Conservation (phyloP, 2,797 vertebrate species). For the Enteromius unitaeniatus region DNA sequence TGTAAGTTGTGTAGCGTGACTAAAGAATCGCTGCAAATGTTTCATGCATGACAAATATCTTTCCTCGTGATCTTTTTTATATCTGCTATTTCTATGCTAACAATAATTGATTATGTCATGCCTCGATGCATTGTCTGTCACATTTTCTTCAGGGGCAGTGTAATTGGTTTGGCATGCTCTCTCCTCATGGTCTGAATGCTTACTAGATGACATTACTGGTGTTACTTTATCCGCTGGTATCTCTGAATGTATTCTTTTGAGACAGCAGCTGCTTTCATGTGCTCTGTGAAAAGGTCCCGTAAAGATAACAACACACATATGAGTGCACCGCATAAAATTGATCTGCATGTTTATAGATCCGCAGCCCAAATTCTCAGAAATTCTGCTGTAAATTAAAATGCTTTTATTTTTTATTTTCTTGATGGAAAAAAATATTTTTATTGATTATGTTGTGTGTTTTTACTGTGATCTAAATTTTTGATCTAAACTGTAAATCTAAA, state of each 20-base stretch:
- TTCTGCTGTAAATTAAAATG: not conserved
- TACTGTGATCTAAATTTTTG: not conserved
- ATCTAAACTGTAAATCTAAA: too few relatives aligned
- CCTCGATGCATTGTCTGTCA: slow-evolving; percentile 45
- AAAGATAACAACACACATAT: not conserved
- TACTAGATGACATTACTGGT: slow-evolving; percentile 38
- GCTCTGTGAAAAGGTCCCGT: not conserved
- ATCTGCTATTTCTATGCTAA: slow-evolving; percentile 47
- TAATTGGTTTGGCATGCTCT: slow-evolving; percentile 51
- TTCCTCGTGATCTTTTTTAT: slow-evolving; percentile 32
- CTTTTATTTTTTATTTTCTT: not conserved
- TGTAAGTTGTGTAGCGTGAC: slow-evolving; percentile 36
- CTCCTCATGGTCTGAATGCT: slow-evolving; percentile 29
- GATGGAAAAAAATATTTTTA: not conserved
- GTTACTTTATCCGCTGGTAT: slow-evolving; percentile 35
- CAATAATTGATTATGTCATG: slow-evolving; percentile 48
- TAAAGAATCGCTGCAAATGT: slow-evolving; percentile 35
- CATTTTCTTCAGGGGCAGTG: slow-evolving; percentile 29
- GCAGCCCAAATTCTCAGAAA: not conserved
- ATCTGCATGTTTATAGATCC: not conserved
- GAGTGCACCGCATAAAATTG: not conserved
- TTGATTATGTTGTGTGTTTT: not conserved
- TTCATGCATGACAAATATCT: slow-evolving; percentile 43
- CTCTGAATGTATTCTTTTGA: slow-evolving; percentile 29
- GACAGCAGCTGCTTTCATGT: not conserved